Conservation (phyloP, 2,797 vertebrate genomes). For the Myiotriccus ornatus region DNA sequence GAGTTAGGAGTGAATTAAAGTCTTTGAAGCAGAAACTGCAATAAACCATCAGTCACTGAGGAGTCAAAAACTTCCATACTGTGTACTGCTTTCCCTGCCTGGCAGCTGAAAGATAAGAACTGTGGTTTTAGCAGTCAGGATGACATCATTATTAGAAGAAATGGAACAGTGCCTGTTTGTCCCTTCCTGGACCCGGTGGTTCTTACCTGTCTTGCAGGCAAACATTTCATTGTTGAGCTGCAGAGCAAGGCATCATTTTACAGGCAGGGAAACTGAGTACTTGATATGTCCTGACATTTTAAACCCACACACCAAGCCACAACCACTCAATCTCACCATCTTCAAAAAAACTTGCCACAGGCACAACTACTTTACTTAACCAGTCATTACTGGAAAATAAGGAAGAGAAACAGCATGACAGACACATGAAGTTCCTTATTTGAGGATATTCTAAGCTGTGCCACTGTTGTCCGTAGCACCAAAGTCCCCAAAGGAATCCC, state of each 20-base stretch:
- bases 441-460: background rate
- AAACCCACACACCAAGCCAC: background rate
- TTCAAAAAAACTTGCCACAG: background rate
- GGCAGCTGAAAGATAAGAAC: background rate
- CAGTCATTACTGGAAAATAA: background rate
- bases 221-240: background rate
- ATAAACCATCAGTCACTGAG: background rate
- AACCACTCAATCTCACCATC: background rate
- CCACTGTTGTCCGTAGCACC: background rate
- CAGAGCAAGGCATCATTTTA: background rate
- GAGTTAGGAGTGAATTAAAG: background rate
- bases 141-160: background rate
- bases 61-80: background rate
- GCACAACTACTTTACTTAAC: background rate
- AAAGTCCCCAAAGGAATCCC: background rate
- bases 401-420: background rate
- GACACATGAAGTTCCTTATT: background rate
- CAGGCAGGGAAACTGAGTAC: background rate
- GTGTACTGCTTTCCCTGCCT: background rate
- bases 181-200: background rate
- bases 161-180: background rate
- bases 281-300: background rate
- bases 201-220: background rate
- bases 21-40: background rate
- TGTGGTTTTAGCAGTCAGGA: background rate